Percentiles rank a stretch among this genome's conserved stretches.
phyloP scores from a whole-genome alignment of 1,140 invertebrate genomes.

The Babylonia areolata region DNA sequence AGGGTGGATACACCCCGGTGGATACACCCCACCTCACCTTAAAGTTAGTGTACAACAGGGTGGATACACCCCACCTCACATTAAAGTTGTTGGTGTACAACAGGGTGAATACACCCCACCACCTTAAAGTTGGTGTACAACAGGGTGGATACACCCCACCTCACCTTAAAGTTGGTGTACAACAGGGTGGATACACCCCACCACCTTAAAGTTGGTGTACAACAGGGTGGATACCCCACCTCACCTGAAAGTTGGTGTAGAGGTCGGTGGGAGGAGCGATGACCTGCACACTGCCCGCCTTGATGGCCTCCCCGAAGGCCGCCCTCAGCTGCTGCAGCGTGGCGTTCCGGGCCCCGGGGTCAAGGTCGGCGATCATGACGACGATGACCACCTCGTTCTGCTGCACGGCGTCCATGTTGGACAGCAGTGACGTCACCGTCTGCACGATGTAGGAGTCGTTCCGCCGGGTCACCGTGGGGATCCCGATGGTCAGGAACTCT shows the following conservation, averaged over 20 bases:
- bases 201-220: too few relatives aligned
- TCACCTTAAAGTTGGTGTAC: too few relatives aligned
- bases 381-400: constrained; percentile 56
- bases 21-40: too few relatives aligned
- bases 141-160: too few relatives aligned
- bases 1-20: too few relatives aligned
- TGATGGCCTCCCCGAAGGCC: constrained; percentile 49
- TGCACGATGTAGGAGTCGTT: constrained; percentile 53
- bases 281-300: constrained; percentile 65
- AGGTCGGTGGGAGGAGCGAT: constrained; percentile 64
- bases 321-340: constrained; percentile 44
- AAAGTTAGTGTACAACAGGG: too few relatives aligned
- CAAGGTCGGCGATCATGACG: constrained; percentile 60
- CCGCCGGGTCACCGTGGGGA: constrained; percentile 61
- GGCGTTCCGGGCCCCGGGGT: constrained; percentile 44
- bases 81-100: too few relatives aligned
- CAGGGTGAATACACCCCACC: too few relatives aligned
- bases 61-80: too few relatives aligned
- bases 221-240: too few relatives aligned
- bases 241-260: constrained; percentile 65
- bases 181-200: too few relatives aligned
- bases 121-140: too few relatives aligned
- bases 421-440: constrained; percentile 57
- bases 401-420: constrained; percentile 51
- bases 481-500: constrained; percentile 69